phyloP scores from a whole-genome alignment of 2,888 invertebrate species.

The Rotaria socialis region DNA sequence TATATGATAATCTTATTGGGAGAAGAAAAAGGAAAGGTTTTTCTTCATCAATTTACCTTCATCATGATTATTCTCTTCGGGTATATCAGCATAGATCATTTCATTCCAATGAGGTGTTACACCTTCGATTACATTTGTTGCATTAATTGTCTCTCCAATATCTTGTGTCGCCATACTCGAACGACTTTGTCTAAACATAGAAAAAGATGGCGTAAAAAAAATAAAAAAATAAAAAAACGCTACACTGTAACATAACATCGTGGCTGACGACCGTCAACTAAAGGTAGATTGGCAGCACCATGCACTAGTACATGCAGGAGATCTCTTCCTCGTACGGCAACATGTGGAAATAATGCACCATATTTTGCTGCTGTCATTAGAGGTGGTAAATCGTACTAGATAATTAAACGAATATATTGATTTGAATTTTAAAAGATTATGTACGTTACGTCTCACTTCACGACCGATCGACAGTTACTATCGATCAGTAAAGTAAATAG shows the following conservation, averaged over 20 bases:
- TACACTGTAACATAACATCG: constrained; percentile 45
- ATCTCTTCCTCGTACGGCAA: constrained; percentile 52
- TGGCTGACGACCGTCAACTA: constrained; percentile 50
- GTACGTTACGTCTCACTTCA: background rate
- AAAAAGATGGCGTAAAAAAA: background rate
- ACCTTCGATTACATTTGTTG: constrained; percentile 40
- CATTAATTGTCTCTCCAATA: constrained; percentile 40
- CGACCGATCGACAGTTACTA: background rate
- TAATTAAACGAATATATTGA: background rate
- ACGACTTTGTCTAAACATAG: background rate
- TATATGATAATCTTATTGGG: too few relatives aligned
- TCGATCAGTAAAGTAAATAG: background rate
- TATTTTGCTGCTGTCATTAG: background rate
- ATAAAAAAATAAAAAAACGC: constrained; percentile 48
- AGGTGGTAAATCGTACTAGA: background rate
- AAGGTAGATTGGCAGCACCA: constrained; percentile 53
- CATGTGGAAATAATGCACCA: constrained; percentile 49
- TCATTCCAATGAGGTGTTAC: constrained; percentile 54
- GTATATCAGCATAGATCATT: constrained; percentile 50
- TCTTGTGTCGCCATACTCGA: constrained; percentile 18
- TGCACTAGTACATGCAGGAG: constrained; percentile 54
- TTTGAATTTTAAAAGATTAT: background rate
- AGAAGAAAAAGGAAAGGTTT: background rate
- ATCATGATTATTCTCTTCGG: constrained; percentile 50
- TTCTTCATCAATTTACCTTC: constrained; percentile 49